phyloP scores from a whole-genome alignment of 2,113 vertebrate species.

The Bostrychus sinensis region DNA sequence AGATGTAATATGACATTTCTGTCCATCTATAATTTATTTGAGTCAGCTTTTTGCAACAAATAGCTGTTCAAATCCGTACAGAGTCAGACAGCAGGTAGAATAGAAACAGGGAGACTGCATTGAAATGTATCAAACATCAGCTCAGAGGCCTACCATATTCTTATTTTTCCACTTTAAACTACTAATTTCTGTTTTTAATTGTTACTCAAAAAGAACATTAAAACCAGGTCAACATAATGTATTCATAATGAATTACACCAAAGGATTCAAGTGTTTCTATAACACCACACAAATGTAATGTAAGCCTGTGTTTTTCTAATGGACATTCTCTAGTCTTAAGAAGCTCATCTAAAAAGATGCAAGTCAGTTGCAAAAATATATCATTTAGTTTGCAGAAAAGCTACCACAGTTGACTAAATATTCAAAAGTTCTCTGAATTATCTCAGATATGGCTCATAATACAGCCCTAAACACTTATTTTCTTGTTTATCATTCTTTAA shows the following conservation, averaged over 20 bases:
- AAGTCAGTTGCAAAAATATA: conserved; percentile 61
- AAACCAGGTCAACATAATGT: background rate
- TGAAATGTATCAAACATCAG: conserved; percentile 37
- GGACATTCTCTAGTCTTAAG: conserved; percentile 4
- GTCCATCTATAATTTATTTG: conserved; percentile 71
- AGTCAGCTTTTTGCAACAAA: conserved; percentile 71
- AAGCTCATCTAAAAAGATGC: conserved; percentile 34
- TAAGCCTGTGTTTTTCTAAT: background rate
- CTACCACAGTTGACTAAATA: conserved; percentile 13
- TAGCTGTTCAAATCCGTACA: conserved; percentile 53
- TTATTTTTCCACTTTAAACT: conserved; percentile 44
- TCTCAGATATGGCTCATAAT: conserved; percentile 35
- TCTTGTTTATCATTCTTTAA: background rate
- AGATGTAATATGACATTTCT: conserved; percentile 47
- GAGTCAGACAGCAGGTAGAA: conserved; percentile 62
- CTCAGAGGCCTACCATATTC: conserved; percentile 41
- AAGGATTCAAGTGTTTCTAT: too few relatives aligned
- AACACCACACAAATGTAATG: background rate
- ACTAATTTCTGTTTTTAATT: conserved; percentile 2
- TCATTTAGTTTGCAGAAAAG: conserved; percentile 39
- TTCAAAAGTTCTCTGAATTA: conserved; percentile 42
- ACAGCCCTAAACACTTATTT: conserved; percentile 3
- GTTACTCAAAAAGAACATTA: background rate
- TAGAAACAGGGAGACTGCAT: conserved; percentile 56
- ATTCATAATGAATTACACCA: too few relatives aligned